phyloP scores from a whole-genome alignment of 2,113 vertebrate genomes.

The Hirundichthys speculiger region DNA sequence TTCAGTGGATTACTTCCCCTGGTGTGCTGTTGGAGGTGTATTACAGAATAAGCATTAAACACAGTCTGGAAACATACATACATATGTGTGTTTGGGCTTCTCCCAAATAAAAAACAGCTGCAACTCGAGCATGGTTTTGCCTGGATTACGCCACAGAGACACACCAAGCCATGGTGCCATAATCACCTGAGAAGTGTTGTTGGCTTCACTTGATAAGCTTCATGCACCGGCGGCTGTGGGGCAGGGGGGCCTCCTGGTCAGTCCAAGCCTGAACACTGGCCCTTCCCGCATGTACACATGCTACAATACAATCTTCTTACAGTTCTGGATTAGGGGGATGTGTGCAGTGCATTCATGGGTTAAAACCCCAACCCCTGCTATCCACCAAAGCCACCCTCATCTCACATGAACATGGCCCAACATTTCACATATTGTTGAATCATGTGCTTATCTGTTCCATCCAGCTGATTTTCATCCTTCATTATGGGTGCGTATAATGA shows the following conservation, averaged over 20 bases:
- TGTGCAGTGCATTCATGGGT: constrained; percentile 55
- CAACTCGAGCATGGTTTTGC: constrained; percentile 12
- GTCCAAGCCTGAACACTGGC: constrained; percentile 20
- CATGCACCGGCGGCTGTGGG: constrained; percentile 33
- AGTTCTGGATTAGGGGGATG: constrained; percentile 68
- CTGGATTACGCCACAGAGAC: constrained; percentile 34
- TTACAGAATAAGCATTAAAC: not conserved
- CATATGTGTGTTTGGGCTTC: not conserved
- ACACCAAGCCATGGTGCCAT: constrained; percentile 24
- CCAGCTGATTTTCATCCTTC: not conserved
- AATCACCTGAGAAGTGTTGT: constrained; percentile 55
- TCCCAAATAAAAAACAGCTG: not conserved
- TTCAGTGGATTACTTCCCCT: too few species aligned
- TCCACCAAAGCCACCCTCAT: constrained; percentile 10
- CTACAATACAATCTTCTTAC: constrained; percentile 71
- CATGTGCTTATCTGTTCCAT: constrained; percentile 15
- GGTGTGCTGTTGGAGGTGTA: too few species aligned
- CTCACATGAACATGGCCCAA: constrained; percentile 17
- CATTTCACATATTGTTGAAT: constrained; percentile 17
- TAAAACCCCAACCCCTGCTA: constrained; percentile 22
- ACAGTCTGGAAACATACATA: not conserved
- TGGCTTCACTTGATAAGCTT: constrained; percentile 45
- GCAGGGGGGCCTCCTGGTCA: constrained; percentile 57
- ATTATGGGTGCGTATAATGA: too few species aligned
- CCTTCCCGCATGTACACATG: constrained; percentile 18